phyloP scores from a whole-genome alignment of 2,113 vertebrate species.

The Riparia riparia region DNA sequence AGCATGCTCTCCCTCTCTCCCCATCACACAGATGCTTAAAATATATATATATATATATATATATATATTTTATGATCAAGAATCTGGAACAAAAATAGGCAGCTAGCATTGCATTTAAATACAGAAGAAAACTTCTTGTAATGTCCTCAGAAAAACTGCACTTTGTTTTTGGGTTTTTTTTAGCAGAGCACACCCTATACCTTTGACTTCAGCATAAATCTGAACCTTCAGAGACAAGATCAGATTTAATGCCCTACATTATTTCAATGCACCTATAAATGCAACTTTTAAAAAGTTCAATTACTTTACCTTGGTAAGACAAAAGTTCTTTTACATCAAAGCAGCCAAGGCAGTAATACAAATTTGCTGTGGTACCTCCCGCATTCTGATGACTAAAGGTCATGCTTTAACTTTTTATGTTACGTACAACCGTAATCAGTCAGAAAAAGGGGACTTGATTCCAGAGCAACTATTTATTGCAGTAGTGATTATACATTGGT shows the following conservation, averaged over 20 bases:
- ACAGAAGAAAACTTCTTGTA: neutral
- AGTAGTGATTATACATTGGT: neutral
- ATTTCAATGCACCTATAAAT: neutral
- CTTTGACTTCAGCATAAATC: neutral
- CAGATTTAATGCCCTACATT: neutral
- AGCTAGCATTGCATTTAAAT: neutral
- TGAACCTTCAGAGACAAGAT: neutral
- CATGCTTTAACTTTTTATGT: neutral
- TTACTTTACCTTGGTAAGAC: neutral
- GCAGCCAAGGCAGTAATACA: neutral
- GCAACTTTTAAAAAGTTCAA: neutral
- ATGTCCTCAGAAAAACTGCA: neutral
- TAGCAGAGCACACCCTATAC: neutral
- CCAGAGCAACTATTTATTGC: neutral
- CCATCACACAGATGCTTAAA: neutral
- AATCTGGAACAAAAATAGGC: neutral
- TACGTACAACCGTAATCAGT: neutral
- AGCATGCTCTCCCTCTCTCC: neutral
- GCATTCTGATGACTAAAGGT: neutral
- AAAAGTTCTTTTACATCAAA: neutral
- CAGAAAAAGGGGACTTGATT: neutral
- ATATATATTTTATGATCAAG: neutral
- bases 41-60: too few species aligned
- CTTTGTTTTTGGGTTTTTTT: neutral
- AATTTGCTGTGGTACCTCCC: neutral